These are phyloP conservation scores for Caenorhabditis tropicalis DNA, from an alignment of 1,140 invertebrate species.

Conservation along the genomic window DNA sequence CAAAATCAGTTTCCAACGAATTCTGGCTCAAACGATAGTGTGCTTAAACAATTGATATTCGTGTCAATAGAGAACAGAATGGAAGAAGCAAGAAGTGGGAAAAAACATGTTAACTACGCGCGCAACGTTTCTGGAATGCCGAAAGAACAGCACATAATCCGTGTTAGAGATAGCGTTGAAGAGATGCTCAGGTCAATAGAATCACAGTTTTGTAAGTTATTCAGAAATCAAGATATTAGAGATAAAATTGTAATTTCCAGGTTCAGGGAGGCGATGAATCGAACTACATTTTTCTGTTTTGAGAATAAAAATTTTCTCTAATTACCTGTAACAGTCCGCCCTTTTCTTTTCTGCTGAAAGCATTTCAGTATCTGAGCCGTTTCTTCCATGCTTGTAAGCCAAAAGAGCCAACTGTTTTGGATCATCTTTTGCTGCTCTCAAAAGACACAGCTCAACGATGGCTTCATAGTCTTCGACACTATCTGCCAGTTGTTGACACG, in stretches of 20 bases:
- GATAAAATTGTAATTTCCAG: no score
- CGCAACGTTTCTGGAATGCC: not conserved
- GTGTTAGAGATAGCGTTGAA: not conserved
- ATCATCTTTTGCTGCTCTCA: slow-evolving; percentile 84
- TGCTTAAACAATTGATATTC: not conserved
- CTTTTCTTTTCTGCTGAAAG: slow-evolving; percentile 3
- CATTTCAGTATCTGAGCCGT: slow-evolving; percentile 42
- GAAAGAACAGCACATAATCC: not conserved
- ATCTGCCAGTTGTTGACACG: slow-evolving; percentile 40
- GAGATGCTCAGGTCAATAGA: not conserved
- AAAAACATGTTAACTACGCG: not conserved
- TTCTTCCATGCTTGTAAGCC: slow-evolving; percentile 77
- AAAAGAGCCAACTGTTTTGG: slow-evolving; percentile 86
- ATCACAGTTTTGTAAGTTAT: not conserved
- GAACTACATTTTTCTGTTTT: not conserved
- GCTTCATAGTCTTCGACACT: slow-evolving; percentile 78
- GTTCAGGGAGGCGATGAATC: not conserved
- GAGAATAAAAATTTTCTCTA: not conserved
- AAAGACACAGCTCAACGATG: slow-evolving; percentile 85
- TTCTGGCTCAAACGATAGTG: not conserved
- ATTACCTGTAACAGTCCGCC: slow-evolving; percentile 36
- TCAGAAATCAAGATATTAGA: no score
- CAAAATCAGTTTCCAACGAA: no score
- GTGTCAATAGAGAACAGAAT: not conserved
- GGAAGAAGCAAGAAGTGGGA: not conserved